Evolutionary conservation across 2,888 invertebrate species (phyloP), one percentile per base, ranked within the genome.

Genomic region (Brachypterus glaber): DNA sequence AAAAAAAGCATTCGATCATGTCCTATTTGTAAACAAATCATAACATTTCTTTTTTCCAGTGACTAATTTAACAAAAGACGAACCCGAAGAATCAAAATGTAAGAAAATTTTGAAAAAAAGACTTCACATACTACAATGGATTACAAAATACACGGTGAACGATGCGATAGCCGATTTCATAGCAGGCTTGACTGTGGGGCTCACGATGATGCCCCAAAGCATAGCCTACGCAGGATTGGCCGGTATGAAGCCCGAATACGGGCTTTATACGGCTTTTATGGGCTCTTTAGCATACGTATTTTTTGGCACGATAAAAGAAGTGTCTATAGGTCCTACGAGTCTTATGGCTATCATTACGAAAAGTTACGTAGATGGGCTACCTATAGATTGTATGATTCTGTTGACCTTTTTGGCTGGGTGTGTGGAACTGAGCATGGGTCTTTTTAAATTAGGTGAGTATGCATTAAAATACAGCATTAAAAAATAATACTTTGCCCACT

Each of bases 121-220:
- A 2, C 26, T 62, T 4, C 52, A 50, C 30, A 61, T 64, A n/a
- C 27, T 53, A 1, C 41, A 67, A 51, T 85, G 85, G 88, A 68
- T 82, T 44, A 73, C 76, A 14, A 65, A 63, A 36, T 90, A 90
- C 65, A 73, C 73, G 37, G 74, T 77, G 48, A 68, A 74, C 44
- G 72, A 76, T 46, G 78, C 82, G 1, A 62, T 82, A 37, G 79
- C 85, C 3, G 93, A 95, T 69, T 56, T 85, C 35, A 82, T 93
- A 49, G 91, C 92, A 9, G 93, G 93, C 24, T 59, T 91, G 32
- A 90, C 93, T 2, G 74, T 93, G 7, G 92, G 91, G 1, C 69
- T 93, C 35, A 93, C 91, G 3, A 81, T 93, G 59, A 89, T 93
- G 53, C 93, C 93, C 3, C 92, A 92, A 67, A 88, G 89, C 52